Evolutionary conservation across 2,113 vertebrate species (phyloP).

Genomic region (Tympanuchus pallidicinctus): DNA sequence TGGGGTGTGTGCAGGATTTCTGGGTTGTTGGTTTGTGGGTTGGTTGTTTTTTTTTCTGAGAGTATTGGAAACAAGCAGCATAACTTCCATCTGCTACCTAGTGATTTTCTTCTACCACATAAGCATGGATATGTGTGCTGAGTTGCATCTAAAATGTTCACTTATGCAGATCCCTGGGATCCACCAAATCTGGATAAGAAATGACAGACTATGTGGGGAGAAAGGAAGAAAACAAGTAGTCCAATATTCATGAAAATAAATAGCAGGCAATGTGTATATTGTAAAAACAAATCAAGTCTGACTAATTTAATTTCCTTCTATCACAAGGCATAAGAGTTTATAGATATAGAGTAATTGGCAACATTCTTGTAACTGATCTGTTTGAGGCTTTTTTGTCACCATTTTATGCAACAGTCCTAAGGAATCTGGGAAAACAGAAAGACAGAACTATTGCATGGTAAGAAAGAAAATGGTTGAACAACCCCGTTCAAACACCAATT

Average conservation of each 20-base stretch:
- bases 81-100: slow-evolving; percentile 2
- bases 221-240: background rate
- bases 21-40: no score
- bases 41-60: background rate
- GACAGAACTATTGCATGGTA: background rate
- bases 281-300: background rate
- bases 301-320: background rate
- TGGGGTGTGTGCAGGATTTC: background rate
- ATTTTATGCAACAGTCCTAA: background rate
- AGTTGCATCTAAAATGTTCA: background rate
- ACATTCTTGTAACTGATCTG: background rate
- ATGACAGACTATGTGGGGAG: background rate
- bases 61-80: background rate
- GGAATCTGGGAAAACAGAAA: background rate
- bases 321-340: background rate
- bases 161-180: background rate
- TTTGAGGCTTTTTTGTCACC: background rate
- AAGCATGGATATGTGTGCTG: background rate
- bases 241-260: background rate
- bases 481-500: background rate
- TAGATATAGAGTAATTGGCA: background rate
- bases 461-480: background rate
- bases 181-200: background rate
- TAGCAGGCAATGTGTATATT: background rate
- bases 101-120: background rate